Conservation (phyloP, 2,888 invertebrate genomes). For the Lepidochitona cinerea region DNA sequence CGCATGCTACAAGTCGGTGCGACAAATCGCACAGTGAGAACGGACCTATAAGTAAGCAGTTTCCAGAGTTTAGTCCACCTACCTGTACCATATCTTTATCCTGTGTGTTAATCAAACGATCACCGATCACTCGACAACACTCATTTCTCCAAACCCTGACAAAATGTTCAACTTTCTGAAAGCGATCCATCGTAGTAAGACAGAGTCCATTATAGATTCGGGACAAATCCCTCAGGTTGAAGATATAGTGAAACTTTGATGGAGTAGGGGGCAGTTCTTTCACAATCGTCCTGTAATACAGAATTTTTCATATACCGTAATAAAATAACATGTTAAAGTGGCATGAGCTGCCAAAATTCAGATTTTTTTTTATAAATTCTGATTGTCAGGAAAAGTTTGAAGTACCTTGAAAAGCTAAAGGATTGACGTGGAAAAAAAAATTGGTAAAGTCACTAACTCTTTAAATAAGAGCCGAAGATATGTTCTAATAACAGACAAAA, state of each 20-base stretch:
- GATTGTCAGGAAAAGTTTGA: no score
- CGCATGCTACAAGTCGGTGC: background rate
- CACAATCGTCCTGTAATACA: constrained; percentile 74
- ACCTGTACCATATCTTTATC: constrained; percentile 70
- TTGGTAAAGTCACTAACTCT: no score
- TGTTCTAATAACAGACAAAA: no score
- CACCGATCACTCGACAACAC: constrained; percentile 88
- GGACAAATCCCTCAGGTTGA: constrained; percentile 92
- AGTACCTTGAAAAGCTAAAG: no score
- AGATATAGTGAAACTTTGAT: constrained; percentile 94
- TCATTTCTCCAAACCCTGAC: constrained; percentile 93
- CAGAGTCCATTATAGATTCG: constrained; percentile 87
- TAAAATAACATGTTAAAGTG: no score
- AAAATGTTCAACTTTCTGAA: constrained; percentile 79
- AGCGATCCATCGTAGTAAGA: constrained; percentile 81
- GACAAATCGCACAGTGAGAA: no score
- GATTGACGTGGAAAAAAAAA: no score
- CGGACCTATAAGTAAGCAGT: no score
- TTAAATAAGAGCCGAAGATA: no score
- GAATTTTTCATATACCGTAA: no score
- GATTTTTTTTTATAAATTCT: no score
- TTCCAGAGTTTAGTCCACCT: constrained; percentile 24
- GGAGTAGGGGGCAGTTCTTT: constrained; percentile 90
- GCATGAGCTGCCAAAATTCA: no score
- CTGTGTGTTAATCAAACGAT: constrained; percentile 82